Evolutionary conservation across 2,797 vertebrate species (phyloP), one percentile per base, ranked within the genome.

Genomic region (Danionella dracula): DNA sequence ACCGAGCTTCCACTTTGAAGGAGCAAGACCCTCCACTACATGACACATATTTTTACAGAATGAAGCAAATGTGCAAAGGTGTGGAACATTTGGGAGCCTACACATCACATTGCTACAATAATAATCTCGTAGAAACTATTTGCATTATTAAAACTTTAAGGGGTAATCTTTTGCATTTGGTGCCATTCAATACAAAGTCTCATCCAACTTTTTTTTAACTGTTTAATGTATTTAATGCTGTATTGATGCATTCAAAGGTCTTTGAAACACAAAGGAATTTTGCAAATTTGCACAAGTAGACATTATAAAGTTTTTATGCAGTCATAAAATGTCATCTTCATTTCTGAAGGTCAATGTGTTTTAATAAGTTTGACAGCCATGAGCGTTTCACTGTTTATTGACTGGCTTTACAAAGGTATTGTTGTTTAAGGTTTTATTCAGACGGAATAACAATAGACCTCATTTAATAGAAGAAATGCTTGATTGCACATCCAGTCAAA

Each of bases 211-310:
- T 66, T n/a, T n/a, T 74, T 62, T 74, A 75, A 75, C 65, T 80
- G 69, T 77, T 78, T 76, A 79, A 76, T 67, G 70, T 71, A 81
- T 19, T 20, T 34, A 68, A 53, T 38, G 57, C 48, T 67, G 37
- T 45, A 76, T 40, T 29, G 81, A 66, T 45, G 79, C 79, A 80
- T 38, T 68, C 77, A 68, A 78, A 66, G 78, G 79, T 66, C 84
- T 77, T 85, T 81, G 82, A 86, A 84, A 77, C 85, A 85, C 82
- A 84, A 85, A 93, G 91, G 82, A 90, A 87, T 86, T 83, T 93
- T 92, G 88, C 87, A 74, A 27, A 84, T 91, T 90, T 92, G 83
- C 90, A 89, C 91, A 93, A 73, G 37, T 56, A 76, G 40, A 73
- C 35, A 48, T 57, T 62, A 51, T 60, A 57, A 71, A 71, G 60